These are phyloP conservation scores for Globodera ellingtonae DNA, from an alignment of 1,140 invertebrate species.

Conservation along the genomic window DNA sequence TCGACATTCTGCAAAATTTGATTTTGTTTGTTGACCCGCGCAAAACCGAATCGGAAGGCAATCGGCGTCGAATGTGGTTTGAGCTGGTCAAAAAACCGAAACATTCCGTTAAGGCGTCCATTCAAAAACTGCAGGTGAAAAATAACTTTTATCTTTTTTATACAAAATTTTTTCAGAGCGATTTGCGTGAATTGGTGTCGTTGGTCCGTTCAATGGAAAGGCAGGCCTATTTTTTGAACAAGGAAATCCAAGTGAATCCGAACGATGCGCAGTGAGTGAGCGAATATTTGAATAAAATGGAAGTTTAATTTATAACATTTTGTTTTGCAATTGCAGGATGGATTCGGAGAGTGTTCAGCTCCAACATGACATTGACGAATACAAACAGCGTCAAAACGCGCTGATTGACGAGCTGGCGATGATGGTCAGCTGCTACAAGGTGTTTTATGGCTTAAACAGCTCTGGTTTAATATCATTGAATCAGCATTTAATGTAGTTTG, in stretches of 20 bases:
- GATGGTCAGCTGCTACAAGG: slow-evolving; percentile 82
- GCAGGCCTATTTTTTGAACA: slow-evolving; percentile 61
- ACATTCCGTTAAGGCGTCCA: slow-evolving; percentile 73
- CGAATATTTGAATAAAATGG: too few species aligned
- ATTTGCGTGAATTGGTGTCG: slow-evolving; percentile 62
- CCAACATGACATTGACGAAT: slow-evolving; percentile 76
- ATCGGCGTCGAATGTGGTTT: slow-evolving; percentile 73
- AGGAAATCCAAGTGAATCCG: slow-evolving; percentile 37
- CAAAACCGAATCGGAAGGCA: slow-evolving; percentile 77
- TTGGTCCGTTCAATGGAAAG: slow-evolving; percentile 55
- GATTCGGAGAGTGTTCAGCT: slow-evolving; percentile 33
- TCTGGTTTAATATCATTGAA: too few species aligned
- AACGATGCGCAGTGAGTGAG: neutral
- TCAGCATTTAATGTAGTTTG: neutral
- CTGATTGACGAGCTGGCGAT: slow-evolving; percentile 90
- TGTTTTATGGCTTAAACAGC: neutral
- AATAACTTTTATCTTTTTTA: slow-evolving; percentile 58
- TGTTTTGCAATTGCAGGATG: slow-evolving; percentile 32
- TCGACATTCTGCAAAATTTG: slow-evolving; percentile 96
- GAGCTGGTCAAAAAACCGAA: slow-evolving; percentile 82
- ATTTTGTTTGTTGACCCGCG: slow-evolving; percentile 93
- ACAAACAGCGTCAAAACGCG: slow-evolving; percentile 82
- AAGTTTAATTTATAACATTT: neutral
- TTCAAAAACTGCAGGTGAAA: slow-evolving; percentile 72
- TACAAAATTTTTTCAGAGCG: slow-evolving; percentile 36